Percentiles rank a stretch among this genome's conserved stretches.
Evolutionary conservation across 2,888 invertebrate genomes (phyloP).

Genomic region (Andrena marginata): DNA sequence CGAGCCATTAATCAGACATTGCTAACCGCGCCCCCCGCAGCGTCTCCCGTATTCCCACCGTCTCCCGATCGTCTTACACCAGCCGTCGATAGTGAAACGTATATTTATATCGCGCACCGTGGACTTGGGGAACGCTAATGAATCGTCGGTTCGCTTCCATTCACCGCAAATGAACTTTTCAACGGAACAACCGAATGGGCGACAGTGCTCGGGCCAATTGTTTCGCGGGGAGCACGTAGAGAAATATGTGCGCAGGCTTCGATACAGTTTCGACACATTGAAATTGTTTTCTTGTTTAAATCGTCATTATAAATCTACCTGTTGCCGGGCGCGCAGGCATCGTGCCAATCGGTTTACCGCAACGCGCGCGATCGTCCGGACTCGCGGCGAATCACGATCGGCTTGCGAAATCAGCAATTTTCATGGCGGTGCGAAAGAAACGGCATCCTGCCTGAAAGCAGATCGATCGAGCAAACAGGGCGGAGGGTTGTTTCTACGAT

Average conservation of each 20-base stretch:
- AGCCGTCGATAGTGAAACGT: too few relatives aligned
- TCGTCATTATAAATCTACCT: constrained; percentile 64
- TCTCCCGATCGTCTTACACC: background rate
- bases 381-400: constrained; percentile 30
- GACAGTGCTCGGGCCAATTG: too few relatives aligned
- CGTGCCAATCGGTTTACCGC: constrained; percentile 50
- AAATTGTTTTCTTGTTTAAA: constrained; percentile 51
- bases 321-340: constrained; percentile 58
- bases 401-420: constrained; percentile 50
- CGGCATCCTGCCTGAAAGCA: background rate
- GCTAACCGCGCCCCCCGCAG: background rate
- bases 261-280: background rate
- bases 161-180: too few relatives aligned
- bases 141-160: background rate
- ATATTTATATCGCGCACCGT: too few relatives aligned
- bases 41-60: background rate
- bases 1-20: constrained; percentile 39
- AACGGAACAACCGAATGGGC: too few relatives aligned
- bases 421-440: constrained; percentile 21
- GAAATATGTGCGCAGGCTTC: constrained; percentile 1
- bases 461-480: background rate
- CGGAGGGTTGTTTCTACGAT: background rate
- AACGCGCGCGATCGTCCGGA: constrained; percentile 32
- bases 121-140: background rate
- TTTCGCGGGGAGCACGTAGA: too few relatives aligned